These are phyloP conservation scores for Drosophila pruinosa DNA, from an alignment of 1,140 invertebrate species.

Conservation along the genomic window DNA sequence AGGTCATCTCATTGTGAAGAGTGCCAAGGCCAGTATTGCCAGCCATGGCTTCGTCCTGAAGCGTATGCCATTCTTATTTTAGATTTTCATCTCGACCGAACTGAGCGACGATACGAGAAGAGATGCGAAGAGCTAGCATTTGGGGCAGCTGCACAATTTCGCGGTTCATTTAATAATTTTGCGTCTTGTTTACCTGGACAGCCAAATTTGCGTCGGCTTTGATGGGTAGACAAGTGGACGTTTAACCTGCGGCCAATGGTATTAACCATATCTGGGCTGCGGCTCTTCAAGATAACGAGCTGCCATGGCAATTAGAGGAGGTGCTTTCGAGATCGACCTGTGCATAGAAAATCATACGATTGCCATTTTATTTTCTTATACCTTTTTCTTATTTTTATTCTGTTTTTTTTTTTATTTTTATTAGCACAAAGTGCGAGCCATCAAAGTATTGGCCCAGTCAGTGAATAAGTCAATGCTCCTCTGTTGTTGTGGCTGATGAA, in stretches of 20 bases:
- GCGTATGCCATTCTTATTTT: constrained; percentile 64
- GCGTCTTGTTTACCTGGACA: constrained; percentile 71
- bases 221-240: constrained; percentile 38
- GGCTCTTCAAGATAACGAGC: constrained; percentile 63
- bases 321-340: neutral
- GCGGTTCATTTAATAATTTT: constrained; percentile 79
- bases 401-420: constrained; percentile 41
- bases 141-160: constrained; percentile 74
- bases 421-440: constrained; percentile 28
- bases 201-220: constrained; percentile 41
- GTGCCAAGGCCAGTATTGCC: constrained; percentile 35
- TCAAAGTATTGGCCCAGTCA: constrained; percentile 46
- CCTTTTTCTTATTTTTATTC: neutral
- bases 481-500: constrained; percentile 12
- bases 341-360: constrained; percentile 32
- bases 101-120: neutral
- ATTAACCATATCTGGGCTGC: constrained; percentile 43
- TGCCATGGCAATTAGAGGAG: constrained; percentile 72
- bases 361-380: constrained; percentile 9
- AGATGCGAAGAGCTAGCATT: neutral
- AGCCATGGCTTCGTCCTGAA: constrained; percentile 25
- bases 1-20: constrained; percentile 4
- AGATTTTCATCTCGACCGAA: constrained; percentile 43
- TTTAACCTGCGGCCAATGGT: constrained; percentile 63
- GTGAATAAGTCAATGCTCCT: constrained; percentile 32